These are phyloP conservation scores for Ypsolopha sequella DNA, from an alignment of 2,888 invertebrate species.

Conservation along the genomic window DNA sequence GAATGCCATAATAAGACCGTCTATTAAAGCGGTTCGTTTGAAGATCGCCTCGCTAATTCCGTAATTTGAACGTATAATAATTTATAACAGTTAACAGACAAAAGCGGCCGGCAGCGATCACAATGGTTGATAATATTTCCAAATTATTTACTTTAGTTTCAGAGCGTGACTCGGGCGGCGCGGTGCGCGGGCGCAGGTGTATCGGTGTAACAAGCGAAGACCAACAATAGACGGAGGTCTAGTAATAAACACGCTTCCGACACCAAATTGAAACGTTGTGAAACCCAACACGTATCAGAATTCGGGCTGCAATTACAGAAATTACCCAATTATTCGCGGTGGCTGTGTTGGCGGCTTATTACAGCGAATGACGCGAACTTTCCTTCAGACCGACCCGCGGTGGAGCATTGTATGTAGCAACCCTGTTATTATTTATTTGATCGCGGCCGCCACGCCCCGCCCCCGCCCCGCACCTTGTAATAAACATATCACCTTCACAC, in stretches of 20 bases:
- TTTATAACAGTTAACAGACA: slow-evolving; percentile 20
- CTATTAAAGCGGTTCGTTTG: background rate
- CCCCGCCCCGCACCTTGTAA: slow-evolving; percentile 30
- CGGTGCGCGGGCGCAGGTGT: slow-evolving; percentile 1
- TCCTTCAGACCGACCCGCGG: slow-evolving; percentile 1
- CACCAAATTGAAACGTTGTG: slow-evolving; percentile 18
- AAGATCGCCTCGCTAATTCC: slow-evolving; percentile 2
- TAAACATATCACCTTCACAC: slow-evolving; percentile 53
- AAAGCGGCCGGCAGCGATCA: slow-evolving; percentile 1
- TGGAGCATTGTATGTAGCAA: slow-evolving; percentile 4
- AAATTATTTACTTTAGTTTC: slow-evolving; percentile 30
- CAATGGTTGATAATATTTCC: slow-evolving; percentile 24
- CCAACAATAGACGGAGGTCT: slow-evolving; percentile 1
- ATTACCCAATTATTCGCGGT: slow-evolving; percentile 47
- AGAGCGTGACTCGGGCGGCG: background rate
- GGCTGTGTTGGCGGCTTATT: slow-evolving; percentile 42
- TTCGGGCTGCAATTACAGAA: slow-evolving; percentile 24
- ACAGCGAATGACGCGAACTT: slow-evolving; percentile 47
- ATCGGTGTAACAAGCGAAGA: slow-evolving; percentile 1
- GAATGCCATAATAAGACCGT: background rate
- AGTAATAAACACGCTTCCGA: slow-evolving; percentile 8
- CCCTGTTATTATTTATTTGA: slow-evolving; percentile 16
- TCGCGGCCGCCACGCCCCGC: slow-evolving; percentile 10
- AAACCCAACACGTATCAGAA: slow-evolving; percentile 18
- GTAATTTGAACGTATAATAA: slow-evolving; percentile 11